phyloP scores from a whole-genome alignment of 2,888 invertebrate species.

The Tribolium freemani region DNA sequence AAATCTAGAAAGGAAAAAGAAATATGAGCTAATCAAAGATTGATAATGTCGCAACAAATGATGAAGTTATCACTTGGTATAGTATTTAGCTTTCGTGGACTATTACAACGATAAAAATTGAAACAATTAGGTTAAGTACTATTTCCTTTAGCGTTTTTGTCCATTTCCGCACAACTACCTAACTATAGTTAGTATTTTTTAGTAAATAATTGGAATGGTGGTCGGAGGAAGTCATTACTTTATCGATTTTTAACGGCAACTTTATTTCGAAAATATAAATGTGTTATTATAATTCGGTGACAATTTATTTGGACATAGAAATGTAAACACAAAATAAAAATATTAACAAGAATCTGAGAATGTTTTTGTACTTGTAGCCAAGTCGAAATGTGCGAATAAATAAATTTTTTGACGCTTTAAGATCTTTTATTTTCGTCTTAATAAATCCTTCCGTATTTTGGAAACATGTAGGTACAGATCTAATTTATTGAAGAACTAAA shows the following conservation, averaged over 20 bases:
- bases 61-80: neutral
- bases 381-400: neutral
- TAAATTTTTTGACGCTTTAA: neutral
- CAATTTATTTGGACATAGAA: neutral
- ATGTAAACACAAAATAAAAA: neutral
- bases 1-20: constrained; percentile 3
- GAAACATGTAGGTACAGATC: neutral
- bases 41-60: constrained; percentile 5
- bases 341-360: neutral
- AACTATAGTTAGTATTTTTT: neutral
- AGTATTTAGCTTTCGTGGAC: neutral
- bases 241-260: neutral
- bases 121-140: too few relatives aligned
- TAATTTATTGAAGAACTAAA: constrained; percentile 18
- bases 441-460: neutral
- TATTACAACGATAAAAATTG: too few relatives aligned
- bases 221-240: neutral
- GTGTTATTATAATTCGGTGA: neutral
- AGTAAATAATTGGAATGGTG: neutral
- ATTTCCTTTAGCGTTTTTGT: too few relatives aligned
- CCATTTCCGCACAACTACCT: neutral
- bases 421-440: neutral
- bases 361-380: neutral
- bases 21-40: constrained; percentile 23
- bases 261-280: neutral